These are phyloP conservation scores for Lindbergichthys nudifrons DNA, from an alignment of 2,797 vertebrate genomes.

Conservation along the genomic window DNA sequence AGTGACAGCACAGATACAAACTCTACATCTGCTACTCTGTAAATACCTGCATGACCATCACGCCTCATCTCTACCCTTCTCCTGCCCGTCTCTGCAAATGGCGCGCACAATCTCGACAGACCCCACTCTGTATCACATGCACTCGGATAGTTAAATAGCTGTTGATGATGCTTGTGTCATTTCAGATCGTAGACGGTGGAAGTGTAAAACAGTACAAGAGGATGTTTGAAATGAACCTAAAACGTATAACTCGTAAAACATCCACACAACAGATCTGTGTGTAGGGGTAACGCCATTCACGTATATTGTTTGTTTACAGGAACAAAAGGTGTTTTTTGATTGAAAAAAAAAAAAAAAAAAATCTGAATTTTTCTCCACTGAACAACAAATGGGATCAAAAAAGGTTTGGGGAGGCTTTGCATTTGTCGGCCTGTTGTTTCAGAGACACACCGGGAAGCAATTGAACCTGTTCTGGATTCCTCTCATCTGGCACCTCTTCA, in stretches of 20 bases:
- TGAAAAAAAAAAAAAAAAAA: conserved; percentile 14
- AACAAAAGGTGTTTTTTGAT: too few relatives aligned
- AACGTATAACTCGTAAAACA: conserved; percentile 26
- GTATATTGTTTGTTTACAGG: too few relatives aligned
- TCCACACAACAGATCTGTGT: conserved; percentile 30
- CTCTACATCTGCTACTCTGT: not conserved
- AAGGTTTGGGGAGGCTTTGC: not conserved
- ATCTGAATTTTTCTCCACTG: conserved; percentile 2
- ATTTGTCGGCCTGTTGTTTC: conserved; percentile 30
- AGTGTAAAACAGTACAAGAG: conserved; percentile 7
- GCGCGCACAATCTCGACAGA: conserved; percentile 10
- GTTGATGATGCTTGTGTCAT: not conserved
- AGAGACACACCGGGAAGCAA: conserved; percentile 25
- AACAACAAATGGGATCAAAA: not conserved
- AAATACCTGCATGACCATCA: not conserved
- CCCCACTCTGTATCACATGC: not conserved
- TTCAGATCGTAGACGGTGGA: conserved; percentile 1
- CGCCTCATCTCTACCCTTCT: not conserved
- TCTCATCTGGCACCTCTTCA: conserved; percentile 43
- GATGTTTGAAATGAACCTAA: not conserved
- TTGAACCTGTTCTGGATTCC: conserved; percentile 7
- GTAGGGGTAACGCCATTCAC: not conserved
- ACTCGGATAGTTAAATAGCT: conserved; percentile 6
- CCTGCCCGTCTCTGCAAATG: not conserved
- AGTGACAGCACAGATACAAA: not conserved